phyloP scores from a whole-genome alignment of 2,888 invertebrate species.

The Aphodius granarius region DNA sequence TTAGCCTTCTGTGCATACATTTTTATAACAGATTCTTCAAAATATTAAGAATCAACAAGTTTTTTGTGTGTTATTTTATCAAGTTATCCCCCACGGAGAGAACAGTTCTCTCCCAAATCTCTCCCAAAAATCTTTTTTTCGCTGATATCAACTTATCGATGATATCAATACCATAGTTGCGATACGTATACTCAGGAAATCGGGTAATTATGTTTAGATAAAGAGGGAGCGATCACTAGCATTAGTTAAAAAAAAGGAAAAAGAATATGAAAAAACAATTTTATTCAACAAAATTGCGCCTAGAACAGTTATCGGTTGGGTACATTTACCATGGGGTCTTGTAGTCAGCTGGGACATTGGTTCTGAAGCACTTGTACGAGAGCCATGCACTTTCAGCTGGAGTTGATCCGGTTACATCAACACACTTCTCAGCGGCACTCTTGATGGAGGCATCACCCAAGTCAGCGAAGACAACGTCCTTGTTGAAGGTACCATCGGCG shows the following conservation, averaged over 20 bases:
- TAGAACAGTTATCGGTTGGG: neutral
- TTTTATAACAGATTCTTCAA: too few relatives aligned
- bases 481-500: conserved; percentile 37
- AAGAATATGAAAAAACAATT: neutral
- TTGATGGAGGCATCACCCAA: neutral
- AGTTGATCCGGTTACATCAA: neutral
- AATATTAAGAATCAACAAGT: too few relatives aligned
- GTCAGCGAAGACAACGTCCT: conserved; percentile 49
- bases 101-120: too few relatives aligned
- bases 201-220: too few relatives aligned
- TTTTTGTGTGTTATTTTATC: too few relatives aligned
- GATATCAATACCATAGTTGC: too few relatives aligned
- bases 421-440: neutral
- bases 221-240: neutral
- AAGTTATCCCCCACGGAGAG: too few relatives aligned
- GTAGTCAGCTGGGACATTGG: conserved; percentile 7
- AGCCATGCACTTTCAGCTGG: neutral
- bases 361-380: conserved; percentile 8
- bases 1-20: too few relatives aligned
- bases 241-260: neutral
- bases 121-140: too few relatives aligned
- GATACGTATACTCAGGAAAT: too few relatives aligned
- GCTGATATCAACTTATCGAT: too few relatives aligned
- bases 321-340: neutral
- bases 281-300: neutral